Conservation (phyloP, 2,888 invertebrate species). For the Heliconius cydno region DNA sequence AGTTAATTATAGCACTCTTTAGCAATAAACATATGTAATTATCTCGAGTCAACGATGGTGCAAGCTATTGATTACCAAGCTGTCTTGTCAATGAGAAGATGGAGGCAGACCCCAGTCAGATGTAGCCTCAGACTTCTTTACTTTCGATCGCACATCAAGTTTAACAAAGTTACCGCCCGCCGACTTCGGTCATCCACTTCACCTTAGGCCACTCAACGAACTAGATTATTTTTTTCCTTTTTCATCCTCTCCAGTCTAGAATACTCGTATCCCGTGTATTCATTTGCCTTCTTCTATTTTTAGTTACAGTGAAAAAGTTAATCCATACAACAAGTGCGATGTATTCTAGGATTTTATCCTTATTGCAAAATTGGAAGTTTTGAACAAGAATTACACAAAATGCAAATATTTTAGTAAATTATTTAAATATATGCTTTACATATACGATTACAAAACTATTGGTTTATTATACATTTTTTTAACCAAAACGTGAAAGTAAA, state of each 20-base stretch:
- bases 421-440: not conserved
- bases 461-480: not conserved
- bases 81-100: conserved; percentile 63
- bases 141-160: conserved; percentile 59
- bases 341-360: conserved; percentile 77
- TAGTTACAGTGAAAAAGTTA: conserved; percentile 74
- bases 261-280: conserved; percentile 69
- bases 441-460: not conserved
- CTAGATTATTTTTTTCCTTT: conserved; percentile 69
- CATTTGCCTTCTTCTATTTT: conserved; percentile 77
- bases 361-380: conserved; percentile 35
- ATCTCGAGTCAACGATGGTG: not conserved
- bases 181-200: conserved; percentile 53
- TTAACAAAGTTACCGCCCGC: conserved; percentile 56
- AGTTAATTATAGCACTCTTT: not conserved
- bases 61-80: conserved; percentile 63
- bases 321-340: conserved; percentile 71
- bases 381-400: not conserved
- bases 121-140: conserved; percentile 60
- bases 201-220: conserved; percentile 70
- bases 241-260: conserved; percentile 69
- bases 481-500: not conserved
- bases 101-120: conserved; percentile 58
- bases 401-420: not conserved
- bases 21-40: not conserved